Evolutionary conservation across 2,888 invertebrate genomes (phyloP).

Genomic region (Chloromyia formosa): DNA sequence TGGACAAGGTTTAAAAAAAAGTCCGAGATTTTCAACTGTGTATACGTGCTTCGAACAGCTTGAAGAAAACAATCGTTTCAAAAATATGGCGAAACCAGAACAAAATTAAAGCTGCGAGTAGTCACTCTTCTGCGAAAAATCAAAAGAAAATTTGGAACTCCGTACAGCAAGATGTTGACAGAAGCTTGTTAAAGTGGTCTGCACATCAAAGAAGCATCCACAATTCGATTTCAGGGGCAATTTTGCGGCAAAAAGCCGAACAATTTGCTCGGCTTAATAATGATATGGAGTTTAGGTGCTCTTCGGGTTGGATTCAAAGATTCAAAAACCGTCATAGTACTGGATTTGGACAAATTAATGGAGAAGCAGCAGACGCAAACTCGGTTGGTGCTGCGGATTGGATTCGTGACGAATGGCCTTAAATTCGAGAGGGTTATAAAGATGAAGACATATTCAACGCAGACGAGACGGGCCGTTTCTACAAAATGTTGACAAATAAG

Average conservation of each 20-base stretch:
- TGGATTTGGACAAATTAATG: not conserved
- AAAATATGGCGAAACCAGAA: too few relatives aligned
- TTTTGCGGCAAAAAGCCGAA: not conserved
- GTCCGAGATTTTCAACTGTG: too few relatives aligned
- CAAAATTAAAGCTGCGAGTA: too few relatives aligned
- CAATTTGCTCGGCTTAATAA: not conserved
- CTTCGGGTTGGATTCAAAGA: not conserved
- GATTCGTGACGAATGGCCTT: not conserved
- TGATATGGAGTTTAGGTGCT: not conserved
- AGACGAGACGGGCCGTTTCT: not conserved
- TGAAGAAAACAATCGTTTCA: too few relatives aligned
- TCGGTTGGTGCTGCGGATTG: not conserved
- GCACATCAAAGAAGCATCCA: not conserved
- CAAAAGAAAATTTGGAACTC: not conserved
- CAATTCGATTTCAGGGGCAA: not conserved
- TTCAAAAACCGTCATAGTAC: not conserved
- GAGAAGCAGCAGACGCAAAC: not conserved
- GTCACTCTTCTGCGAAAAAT: not conserved
- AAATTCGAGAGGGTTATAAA: not conserved
- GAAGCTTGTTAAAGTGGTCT: not conserved
- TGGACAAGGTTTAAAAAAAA: too few relatives aligned
- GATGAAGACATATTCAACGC: not conserved
- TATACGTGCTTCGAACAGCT: not conserved
- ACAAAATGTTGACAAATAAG: too few relatives aligned
- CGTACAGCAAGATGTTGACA: not conserved